phyloP scores from a whole-genome alignment of 2,888 invertebrate species.

The Chromoteleia sp. region DNA sequence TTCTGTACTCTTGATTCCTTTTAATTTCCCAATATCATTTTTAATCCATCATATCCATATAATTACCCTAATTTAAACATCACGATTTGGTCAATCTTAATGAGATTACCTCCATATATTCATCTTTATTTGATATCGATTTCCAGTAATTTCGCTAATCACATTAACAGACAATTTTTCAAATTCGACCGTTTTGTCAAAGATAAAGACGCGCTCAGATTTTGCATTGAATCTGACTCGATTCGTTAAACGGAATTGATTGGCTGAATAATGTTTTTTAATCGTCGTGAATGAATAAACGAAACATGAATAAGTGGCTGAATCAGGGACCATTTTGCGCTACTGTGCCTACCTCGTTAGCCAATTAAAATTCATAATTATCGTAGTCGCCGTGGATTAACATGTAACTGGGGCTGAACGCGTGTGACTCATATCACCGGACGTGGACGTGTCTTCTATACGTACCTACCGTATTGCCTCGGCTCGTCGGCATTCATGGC shows the following conservation, averaged over 20 bases:
- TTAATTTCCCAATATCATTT: no score
- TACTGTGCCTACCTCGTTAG: conserved; percentile 76
- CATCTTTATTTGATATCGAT: no score
- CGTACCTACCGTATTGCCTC: conserved; percentile 28
- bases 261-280: conserved; percentile 33
- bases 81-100: no score
- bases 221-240: neutral
- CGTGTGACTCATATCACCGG: conserved; percentile 68
- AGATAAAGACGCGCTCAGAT: no score
- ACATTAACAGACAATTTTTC: no score
- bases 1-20: no score
- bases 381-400: conserved; percentile 64
- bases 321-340: conserved; percentile 67
- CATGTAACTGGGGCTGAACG: conserved; percentile 60
- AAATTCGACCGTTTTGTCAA: no score
- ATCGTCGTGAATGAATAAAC: conserved; percentile 32
- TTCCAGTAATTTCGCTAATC: no score
- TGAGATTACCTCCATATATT: no score
- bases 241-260: conserved; percentile 20
- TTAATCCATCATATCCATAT: no score
- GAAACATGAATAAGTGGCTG: conserved; percentile 40
- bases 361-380: conserved; percentile 81
- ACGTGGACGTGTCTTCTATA: conserved; percentile 61
- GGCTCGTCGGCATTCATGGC: conserved; percentile 60
- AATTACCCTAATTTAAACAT: no score